Percentiles rank a stretch among this genome's conserved stretches.
Evolutionary conservation across 2,113 vertebrate species (phyloP).

Genomic region (Macaca nemestrina): DNA sequence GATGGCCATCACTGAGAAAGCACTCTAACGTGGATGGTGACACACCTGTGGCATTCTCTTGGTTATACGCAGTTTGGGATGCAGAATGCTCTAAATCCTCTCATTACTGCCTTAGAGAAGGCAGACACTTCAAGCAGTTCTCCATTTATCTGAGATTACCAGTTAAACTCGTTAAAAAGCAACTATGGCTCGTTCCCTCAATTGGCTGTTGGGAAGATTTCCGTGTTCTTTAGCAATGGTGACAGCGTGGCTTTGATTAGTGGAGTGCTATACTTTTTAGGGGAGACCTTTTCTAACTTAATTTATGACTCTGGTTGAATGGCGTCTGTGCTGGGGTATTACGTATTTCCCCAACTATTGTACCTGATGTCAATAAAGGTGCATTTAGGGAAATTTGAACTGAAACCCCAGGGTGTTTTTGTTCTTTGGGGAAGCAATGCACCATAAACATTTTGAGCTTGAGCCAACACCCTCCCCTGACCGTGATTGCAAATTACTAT

Average conservation of each 20-base stretch:
- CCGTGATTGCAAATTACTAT: constrained; percentile 37
- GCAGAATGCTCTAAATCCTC: constrained; percentile 77
- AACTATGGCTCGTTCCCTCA: constrained; percentile 65
- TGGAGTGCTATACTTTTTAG: constrained; percentile 57
- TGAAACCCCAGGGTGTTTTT: constrained; percentile 55
- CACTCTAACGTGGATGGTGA: constrained; percentile 43
- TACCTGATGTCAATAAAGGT: constrained; percentile 60
- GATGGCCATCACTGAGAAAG: constrained; percentile 77
- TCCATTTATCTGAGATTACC: constrained; percentile 82
- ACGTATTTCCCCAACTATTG: constrained; percentile 35
- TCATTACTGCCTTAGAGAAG: constrained; percentile 79
- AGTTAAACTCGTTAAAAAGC: constrained; percentile 82
- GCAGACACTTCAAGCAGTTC: constrained; percentile 76
- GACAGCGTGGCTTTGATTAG: constrained; percentile 74
- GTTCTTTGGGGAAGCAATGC: constrained; percentile 61
- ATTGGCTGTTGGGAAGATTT: constrained; percentile 69
- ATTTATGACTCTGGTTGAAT: constrained; percentile 48
- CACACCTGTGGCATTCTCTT: constrained; percentile 83
- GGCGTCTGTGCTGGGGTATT: constrained; percentile 33
- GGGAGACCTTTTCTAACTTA: constrained; percentile 60
- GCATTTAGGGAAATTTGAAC: constrained; percentile 69
- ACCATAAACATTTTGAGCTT: constrained; percentile 61
- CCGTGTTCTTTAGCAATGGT: constrained; percentile 54
- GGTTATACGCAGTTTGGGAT: constrained; percentile 48
- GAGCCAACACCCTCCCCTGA: constrained; percentile 63